Base-by-base conservation (phyloP, 2,797 vertebrate species). In the Clarias laeviceps region DNA sequence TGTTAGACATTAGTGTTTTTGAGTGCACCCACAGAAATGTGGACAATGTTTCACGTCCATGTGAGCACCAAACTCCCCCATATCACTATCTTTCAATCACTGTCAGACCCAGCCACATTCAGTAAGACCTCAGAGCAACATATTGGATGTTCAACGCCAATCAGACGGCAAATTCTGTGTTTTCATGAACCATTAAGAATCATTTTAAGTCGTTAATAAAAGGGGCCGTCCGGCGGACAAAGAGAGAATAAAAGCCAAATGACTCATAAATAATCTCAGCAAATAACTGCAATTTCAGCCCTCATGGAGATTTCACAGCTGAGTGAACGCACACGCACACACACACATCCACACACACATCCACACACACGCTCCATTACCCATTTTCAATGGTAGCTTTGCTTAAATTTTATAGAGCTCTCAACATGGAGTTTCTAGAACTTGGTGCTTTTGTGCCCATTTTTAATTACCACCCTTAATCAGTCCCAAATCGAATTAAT, bases 221-320 rank as follows among this genome's bases (percentile, higher is more conserved):
- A 82, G 70, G 66, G 83, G 87, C 78, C 87, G 86, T 89, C 85
- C 82, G 29, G 14, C 4, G 90, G 87, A 90, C 69, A 85, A 85
- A 80, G 79, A 86, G 83, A 66, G 88, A 89, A 87, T 87, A 87
- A 91, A 84, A 82, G 90, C 92, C 90, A 90, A 93, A 87, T 88
- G 92, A 93, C 87, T 93, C 92, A 92, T 94, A 93, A 95, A 94
- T 93, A 95, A 95, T 94, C 91, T 87, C 70, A 85, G 92, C 91
- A 94, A 95, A 96, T 95, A 91, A 93, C 93, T 92, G 95, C 94
- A 94, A 95, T 95, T 94, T 95, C 90, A 92, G 91, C 92, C 91
- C 93, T 95, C 94, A 94, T 95, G 94, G 91, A 82, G 93, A 95
- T 94, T 95, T 95, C 92, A 95, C 94, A 93, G 92, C 88, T 92